Percentiles rank a stretch among this genome's conserved stretches.
phyloP scores from a whole-genome alignment of 2,797 vertebrate species.

The Lepus townsendii region DNA sequence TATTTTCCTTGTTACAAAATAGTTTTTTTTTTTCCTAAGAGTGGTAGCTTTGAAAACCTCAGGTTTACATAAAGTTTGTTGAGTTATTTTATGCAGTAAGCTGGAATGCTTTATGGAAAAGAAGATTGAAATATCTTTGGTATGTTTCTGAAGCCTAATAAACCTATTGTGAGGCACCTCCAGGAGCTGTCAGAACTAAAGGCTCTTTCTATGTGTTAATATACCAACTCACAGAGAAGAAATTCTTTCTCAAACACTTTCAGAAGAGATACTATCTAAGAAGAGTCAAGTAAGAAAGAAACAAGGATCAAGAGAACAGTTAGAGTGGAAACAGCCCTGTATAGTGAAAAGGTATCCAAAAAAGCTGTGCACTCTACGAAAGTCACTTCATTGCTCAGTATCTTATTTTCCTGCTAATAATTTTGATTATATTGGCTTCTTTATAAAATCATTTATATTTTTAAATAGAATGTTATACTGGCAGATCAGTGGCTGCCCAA shows the following conservation, averaged over 20 bases:
- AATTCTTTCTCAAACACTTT: constrained; percentile 58
- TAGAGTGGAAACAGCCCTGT: background rate
- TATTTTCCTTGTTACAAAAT: constrained; percentile 27
- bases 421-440: background rate
- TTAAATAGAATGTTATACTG: background rate
- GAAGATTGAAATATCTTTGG: constrained; percentile 50
- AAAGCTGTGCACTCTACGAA: background rate
- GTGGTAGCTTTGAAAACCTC: constrained; percentile 56
- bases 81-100: constrained; percentile 59
- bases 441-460: background rate
- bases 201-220: background rate
- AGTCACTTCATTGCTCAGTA: background rate
- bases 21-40: constrained; percentile 1
- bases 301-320: background rate
- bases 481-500: background rate
- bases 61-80: constrained; percentile 66
- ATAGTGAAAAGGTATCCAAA: background rate
- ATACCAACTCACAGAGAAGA: constrained; percentile 35
- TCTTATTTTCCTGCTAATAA: background rate
- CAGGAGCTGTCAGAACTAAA: constrained; percentile 63
- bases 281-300: background rate
- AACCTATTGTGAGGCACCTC: constrained; percentile 38
- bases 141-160: constrained; percentile 30
- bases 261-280: background rate
- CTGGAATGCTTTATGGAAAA: constrained; percentile 51